Conservation (phyloP, 2,113 vertebrate species). For the zebrafish (Danio rerio) region DNA sequence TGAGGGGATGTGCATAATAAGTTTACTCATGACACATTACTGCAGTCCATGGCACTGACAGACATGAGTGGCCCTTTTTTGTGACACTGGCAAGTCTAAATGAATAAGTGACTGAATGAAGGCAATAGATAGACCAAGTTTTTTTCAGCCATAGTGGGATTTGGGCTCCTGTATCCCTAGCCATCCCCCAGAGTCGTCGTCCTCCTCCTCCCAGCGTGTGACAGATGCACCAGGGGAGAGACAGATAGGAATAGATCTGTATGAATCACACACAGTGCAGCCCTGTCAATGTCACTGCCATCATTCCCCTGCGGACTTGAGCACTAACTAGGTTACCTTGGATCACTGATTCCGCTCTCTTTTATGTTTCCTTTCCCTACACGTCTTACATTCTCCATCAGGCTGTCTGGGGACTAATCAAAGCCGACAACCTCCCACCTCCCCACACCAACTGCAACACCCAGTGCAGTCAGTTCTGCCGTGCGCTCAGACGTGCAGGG, state of each 20-base stretch:
- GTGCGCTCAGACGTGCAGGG: conserved; percentile 4
- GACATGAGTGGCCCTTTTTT: neutral
- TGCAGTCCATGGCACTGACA: neutral
- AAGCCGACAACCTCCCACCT: conserved; percentile 36
- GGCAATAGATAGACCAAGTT: conserved; percentile 8
- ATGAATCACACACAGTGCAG: conserved; percentile 50
- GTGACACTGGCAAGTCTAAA: neutral
- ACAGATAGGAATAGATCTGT: conserved; percentile 49
- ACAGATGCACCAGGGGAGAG: conserved; percentile 5
- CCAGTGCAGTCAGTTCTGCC: neutral
- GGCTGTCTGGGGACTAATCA: conserved; percentile 39
- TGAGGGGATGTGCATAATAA: neutral
- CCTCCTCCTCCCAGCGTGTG: neutral
- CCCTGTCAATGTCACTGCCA: conserved; percentile 61
- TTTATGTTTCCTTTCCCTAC: conserved; percentile 47
- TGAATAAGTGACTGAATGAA: neutral
- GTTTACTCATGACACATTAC: neutral
- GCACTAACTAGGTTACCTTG: conserved; percentile 68
- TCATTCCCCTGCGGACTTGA: conserved; percentile 54
- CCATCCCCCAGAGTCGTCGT: conserved; percentile 18
- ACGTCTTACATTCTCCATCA: conserved; percentile 46
- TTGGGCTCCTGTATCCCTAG: conserved; percentile 1
- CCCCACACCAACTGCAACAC: neutral
- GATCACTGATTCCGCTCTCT: conserved; percentile 58
- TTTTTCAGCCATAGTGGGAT: conserved; percentile 17